Percentiles rank a stretch among this genome's conserved stretches.
Evolutionary conservation across 1,140 invertebrate species (phyloP).

Genomic region (Polypedilum vanderplanki): DNA sequence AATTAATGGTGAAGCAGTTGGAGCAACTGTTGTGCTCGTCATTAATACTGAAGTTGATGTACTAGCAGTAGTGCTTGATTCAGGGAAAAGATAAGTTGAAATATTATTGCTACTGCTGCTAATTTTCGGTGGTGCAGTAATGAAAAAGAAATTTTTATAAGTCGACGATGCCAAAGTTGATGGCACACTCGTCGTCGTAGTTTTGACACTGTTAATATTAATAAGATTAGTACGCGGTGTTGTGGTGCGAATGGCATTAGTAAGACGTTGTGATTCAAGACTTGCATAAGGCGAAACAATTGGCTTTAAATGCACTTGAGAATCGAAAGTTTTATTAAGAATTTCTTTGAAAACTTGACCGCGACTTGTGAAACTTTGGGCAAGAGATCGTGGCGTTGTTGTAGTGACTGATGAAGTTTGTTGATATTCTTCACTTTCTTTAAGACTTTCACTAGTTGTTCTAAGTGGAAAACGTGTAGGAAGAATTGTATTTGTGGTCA

Average conservation of each 20-base stretch:
- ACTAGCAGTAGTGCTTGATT: constrained; percentile 27
- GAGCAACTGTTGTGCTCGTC: not conserved
- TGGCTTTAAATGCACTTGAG: constrained; percentile 34
- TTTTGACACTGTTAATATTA: constrained; percentile 30
- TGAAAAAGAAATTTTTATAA: constrained; percentile 34
- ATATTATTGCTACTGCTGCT: not conserved
- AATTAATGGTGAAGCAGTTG: constrained; percentile 26
- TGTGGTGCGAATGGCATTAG: constrained; percentile 24
- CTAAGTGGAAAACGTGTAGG: not conserved
- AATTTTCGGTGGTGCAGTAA: constrained; percentile 34
- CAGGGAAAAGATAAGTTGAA: not conserved
- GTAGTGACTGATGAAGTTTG: not conserved
- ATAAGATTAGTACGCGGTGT: constrained; percentile 32
- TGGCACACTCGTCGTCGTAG: constrained; percentile 30
- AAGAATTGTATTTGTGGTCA: not conserved
- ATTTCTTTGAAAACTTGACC: constrained; percentile 37
- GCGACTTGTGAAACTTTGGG: constrained; percentile 36
- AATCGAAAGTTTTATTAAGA: constrained; percentile 34
- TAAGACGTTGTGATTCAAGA: constrained; percentile 35
- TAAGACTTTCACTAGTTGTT: not conserved
- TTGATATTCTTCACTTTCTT: not conserved
- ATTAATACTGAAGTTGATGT: not conserved
- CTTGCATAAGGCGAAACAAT: constrained; percentile 43
- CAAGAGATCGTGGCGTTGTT: not conserved
- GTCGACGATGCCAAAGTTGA: constrained; percentile 31